phyloP scores from a whole-genome alignment of 1,140 invertebrate species.

The Phymorhynchus buccinoides region DNA sequence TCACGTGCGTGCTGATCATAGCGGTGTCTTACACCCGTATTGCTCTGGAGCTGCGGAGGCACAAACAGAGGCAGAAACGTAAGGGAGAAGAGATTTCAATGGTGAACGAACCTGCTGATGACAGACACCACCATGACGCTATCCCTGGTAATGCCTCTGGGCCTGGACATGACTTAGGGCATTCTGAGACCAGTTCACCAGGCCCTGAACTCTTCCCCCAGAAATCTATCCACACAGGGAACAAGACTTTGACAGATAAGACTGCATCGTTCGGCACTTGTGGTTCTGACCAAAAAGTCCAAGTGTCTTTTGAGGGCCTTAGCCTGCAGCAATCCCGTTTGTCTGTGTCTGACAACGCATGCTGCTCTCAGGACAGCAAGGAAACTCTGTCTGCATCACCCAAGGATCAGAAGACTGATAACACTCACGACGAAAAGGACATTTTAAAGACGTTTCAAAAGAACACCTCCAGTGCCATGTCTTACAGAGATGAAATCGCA shows the following conservation, averaged over 20 bases:
- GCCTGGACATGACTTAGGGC: too few relatives aligned
- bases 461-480: neutral
- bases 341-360: neutral
- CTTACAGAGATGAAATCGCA: too few relatives aligned
- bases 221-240: too few relatives aligned
- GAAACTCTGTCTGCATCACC: neutral
- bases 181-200: too few relatives aligned
- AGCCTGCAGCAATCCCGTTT: neutral
- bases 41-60: neutral
- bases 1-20: neutral
- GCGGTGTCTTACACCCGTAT: conserved; percentile 12
- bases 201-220: neutral
- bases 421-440: neutral
- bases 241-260: too few relatives aligned
- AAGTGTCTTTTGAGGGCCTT: neutral
- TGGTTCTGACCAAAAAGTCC: neutral
- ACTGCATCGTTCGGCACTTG: too few relatives aligned
- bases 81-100: too few relatives aligned
- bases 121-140: neutral
- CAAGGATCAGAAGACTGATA: neutral
- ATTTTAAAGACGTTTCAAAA: neutral
- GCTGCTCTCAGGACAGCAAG: neutral
- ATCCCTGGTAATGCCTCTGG: too few relatives aligned
- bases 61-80: neutral
- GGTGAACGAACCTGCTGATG: neutral